phyloP scores from a whole-genome alignment of 2,888 invertebrate genomes.

The Tenthredo livida region DNA sequence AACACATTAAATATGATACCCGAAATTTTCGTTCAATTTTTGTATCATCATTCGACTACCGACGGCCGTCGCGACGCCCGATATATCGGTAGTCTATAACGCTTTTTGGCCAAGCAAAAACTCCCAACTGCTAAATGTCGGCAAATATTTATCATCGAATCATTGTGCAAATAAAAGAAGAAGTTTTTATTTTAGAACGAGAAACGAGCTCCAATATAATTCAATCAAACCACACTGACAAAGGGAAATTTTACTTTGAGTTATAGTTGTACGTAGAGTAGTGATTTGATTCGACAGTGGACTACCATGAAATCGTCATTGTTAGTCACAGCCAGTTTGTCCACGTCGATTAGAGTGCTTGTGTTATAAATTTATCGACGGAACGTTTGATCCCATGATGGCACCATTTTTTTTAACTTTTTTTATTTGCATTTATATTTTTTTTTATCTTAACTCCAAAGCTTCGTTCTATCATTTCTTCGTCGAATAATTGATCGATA shows the following conservation, averaged over 20 bases:
- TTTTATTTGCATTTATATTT: not conserved
- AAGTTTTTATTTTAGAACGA: not conserved
- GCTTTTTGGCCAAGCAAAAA: not conserved
- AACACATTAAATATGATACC: not conserved
- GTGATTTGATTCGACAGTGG: conserved; percentile 67
- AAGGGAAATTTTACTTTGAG: not conserved
- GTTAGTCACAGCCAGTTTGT: conserved; percentile 80
- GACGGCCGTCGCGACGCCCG: conserved; percentile 35
- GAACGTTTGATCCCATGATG: conserved; percentile 50
- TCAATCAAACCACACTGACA: not conserved
- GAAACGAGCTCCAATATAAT: not conserved
- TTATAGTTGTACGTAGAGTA: not conserved
- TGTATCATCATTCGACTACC: not conserved
- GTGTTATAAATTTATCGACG: conserved; percentile 26
- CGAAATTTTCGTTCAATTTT: conserved; percentile 6
- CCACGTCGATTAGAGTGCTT: conserved; percentile 48
- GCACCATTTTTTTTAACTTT: not conserved
- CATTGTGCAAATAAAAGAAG: not conserved
- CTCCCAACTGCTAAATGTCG: not conserved
- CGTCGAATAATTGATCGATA: conserved; percentile 61
- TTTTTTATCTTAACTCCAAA: conserved; percentile 58
- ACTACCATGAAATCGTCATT: conserved; percentile 63
- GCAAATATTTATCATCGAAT: not conserved
- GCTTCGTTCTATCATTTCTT: conserved; percentile 56
- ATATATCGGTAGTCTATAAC: not conserved